Base-by-base conservation (phyloP, 2,888 invertebrate genomes). In the Drosophila putrida region DNA sequence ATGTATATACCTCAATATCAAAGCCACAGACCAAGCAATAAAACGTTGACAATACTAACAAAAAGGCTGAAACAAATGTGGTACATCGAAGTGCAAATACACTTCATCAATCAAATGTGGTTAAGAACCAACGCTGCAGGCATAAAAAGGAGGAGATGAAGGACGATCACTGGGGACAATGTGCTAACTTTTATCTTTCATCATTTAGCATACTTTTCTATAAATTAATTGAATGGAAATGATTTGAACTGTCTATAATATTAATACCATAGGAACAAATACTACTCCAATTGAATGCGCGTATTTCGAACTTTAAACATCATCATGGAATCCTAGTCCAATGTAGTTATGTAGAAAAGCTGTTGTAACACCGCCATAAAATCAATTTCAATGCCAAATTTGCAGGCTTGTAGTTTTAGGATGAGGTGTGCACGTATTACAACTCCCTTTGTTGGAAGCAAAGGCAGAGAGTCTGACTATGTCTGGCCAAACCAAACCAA, bases 321-420 rank as follows among this genome's bases (percentile, higher is more conserved):
- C 5, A 4, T n/a, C 33, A 41, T 31, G 0, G 8, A 38, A 39
- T 54, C 6, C 10, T 44, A 10, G 28, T 61, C 6, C 9, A 6
- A 31, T 31, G 6, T 9, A 44, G 46, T 50, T 28, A 41, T 44
- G 27, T 43, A 31, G 49, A 51, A 65, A 66, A 76, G 63, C 62
- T 62, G 44, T 53, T 58, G 63, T 49, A 71, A 51, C 65, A 51
- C 41, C 44, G 49, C 53, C 68, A 67, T 41, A 75, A 79, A 84
- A 70, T 78, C 75, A 71, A 82, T 82, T 82, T 71, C 80, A 78
- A 71, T 76, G 80, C 67, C 75, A 78, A 84, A 82, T 66, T 73
- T 58, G 59, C 50, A 35, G 68, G 65, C 66, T 54, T 75, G 20
- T 20, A 61, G 36, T 59, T 73, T 60, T 50, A 53, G 61, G 53